Conservation (phyloP, 2,797 vertebrate genomes). For the Lepus oiostolus region DNA sequence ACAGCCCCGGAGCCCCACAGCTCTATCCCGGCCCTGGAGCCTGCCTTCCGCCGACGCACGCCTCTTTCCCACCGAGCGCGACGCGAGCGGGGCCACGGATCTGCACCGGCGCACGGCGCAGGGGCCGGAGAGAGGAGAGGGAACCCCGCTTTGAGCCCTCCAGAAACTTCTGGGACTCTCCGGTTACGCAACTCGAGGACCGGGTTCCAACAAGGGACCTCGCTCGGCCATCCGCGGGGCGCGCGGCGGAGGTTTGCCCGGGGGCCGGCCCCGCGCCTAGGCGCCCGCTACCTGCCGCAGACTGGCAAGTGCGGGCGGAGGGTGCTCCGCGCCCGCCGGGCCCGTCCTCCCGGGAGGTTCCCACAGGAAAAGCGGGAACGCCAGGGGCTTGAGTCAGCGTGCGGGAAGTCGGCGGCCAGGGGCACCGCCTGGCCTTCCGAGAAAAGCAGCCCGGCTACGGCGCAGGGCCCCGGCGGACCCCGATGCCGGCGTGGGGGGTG, state of each 20-base stretch:
- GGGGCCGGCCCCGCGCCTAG: not conserved
- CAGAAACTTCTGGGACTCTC: slow-evolving; percentile 74
- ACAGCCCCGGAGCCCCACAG: not conserved
- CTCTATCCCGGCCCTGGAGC: not conserved
- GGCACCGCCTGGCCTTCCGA: not conserved
- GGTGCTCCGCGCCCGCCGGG: not conserved
- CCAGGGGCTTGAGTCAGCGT: slow-evolving; percentile 65
- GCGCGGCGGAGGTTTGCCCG: not conserved
- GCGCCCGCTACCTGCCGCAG: slow-evolving; percentile 15
- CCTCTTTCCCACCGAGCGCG: not conserved
- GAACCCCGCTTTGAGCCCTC: not conserved
- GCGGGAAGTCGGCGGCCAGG: slow-evolving; percentile 62
- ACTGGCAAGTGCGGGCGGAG: not conserved
- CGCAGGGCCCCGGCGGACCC: not conserved
- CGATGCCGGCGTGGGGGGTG: not conserved
- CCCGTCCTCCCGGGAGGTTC: not conserved
- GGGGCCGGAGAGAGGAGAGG: not conserved
- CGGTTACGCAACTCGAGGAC: slow-evolving; percentile 63
- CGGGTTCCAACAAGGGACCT: slow-evolving; percentile 25
- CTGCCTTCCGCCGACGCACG: slow-evolving; percentile 2
- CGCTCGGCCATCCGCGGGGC: slow-evolving; percentile 20
- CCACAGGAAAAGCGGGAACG: slow-evolving; percentile 64
- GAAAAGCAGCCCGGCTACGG: not conserved
- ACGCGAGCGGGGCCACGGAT: not conserved
- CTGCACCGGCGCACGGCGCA: not conserved